These are phyloP conservation scores for Phyllostomus discolor DNA, from an alignment of 2,113 vertebrate species.

Conservation along the genomic window DNA sequence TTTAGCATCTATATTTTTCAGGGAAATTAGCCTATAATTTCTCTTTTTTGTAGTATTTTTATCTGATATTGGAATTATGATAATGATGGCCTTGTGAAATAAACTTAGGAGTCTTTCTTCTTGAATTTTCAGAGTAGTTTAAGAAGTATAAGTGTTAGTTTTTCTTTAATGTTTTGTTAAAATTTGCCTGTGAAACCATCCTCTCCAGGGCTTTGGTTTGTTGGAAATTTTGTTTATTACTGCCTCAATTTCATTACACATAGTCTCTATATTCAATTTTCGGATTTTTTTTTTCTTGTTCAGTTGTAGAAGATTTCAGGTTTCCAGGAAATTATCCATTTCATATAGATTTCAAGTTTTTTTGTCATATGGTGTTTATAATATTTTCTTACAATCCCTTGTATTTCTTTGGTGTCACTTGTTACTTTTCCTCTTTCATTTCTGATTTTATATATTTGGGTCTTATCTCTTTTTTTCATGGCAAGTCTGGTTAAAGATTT, in stretches of 20 bases:
- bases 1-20: neutral
- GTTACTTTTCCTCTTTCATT: too few relatives aligned
- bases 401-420: too few relatives aligned
- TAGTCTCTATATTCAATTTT: too few relatives aligned
- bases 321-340: neutral
- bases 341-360: neutral
- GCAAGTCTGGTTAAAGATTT: too few relatives aligned
- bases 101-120: neutral
- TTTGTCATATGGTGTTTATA: neutral
- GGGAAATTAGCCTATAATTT: neutral
- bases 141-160: neutral
- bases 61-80: too few relatives aligned
- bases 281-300: neutral
- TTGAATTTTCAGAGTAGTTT: neutral
- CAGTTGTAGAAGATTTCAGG: neutral
- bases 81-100: neutral
- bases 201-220: neutral
- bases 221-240: neutral
- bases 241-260: neutral
- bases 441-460: too few relatives aligned
- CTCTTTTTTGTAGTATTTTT: too few relatives aligned
- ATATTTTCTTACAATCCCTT: too few relatives aligned
- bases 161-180: neutral
- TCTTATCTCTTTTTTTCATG: too few relatives aligned
- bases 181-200: neutral